Evolutionary conservation across 2,113 vertebrate species (phyloP), one percentile per base, ranked within the genome.

Genomic region (Romanogobio albipinnatus): DNA sequence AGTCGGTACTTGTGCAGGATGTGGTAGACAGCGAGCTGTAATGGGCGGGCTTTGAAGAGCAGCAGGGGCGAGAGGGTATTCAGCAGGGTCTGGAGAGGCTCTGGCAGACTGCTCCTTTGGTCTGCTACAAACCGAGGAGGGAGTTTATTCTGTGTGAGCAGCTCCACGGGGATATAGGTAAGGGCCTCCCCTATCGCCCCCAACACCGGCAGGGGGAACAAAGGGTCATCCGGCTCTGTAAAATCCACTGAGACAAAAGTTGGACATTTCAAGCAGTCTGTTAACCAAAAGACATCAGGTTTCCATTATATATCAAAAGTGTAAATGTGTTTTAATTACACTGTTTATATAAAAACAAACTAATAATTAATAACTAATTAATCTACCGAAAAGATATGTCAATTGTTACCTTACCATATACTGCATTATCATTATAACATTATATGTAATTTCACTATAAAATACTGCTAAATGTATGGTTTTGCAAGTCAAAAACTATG

Each of bases 61-160:
- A 99, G 91, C 88, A 98, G 88, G 0, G 98, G 97, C 58, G 93
- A 94, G 53, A 99, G 90, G 0, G 96, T 98, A 86, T 98, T 98
- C 76, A 99, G 93, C 11, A 98, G 93, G 5, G 96, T 97, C 92
- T 99, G 98, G 5, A 98, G 93, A 24, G 94, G 84, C 59, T 96
- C 96, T 1, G 97, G 95, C 74, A 99, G 94, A 92, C 96, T 96
- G 29, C 96, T 96, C 82, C 93, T 96, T 89, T 98, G 97, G 90
- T 95, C 95, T 36, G 94, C 95, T 76, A 96, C 91, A 90, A 98
- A 94, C 82, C 92, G 95, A 0, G 95, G 91, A 39, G 96, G 93
- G 77, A 99, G 94, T n/a, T 93, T 96, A 87, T 98, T 97, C 85
- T 95, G 93, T 82, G 93, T 90, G 2, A 99, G 90, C 84, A 98